Evolutionary conservation across 2,113 vertebrate species (phyloP).

Genomic region (Monopterus albus): DNA sequence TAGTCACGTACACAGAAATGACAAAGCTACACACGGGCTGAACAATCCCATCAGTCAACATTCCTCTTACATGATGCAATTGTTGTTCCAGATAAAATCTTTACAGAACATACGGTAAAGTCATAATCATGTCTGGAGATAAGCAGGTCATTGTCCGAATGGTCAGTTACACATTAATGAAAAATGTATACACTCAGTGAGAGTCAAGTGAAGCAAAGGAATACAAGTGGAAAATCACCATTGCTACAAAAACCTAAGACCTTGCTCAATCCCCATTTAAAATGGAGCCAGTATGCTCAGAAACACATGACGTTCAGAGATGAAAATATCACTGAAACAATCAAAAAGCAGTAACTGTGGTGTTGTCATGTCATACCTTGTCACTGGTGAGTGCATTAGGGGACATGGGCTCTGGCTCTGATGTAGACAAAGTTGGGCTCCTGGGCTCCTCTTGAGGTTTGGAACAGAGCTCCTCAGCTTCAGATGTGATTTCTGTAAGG

Average conservation of each 20-base stretch:
- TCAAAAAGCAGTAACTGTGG: background rate
- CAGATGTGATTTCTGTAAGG: conserved; percentile 91
- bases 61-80: conserved; percentile 63
- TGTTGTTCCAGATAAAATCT: conserved; percentile 51
- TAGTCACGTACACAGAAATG: conserved; percentile 18
- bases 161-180: conserved; percentile 30
- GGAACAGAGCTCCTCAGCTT: conserved; percentile 92
- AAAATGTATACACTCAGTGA: background rate
- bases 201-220: too few relatives aligned
- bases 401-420: conserved; percentile 64
- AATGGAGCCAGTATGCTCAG: too few relatives aligned
- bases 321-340: too few relatives aligned
- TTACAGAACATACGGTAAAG: conserved; percentile 32
- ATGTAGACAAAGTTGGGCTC: conserved; percentile 65
- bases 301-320: too few relatives aligned
- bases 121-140: conserved; percentile 33
- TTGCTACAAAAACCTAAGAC: too few relatives aligned
- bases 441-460: conserved; percentile 91
- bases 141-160: background rate
- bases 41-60: conserved; percentile 61
- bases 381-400: conserved; percentile 36
- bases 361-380: conserved; percentile 64
- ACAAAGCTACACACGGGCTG: conserved; percentile 11
- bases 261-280: too few relatives aligned
- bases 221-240: background rate